A percentile compares a stretch with the other conserved stretches of the same genome.
These are phyloP conservation scores for Manduca sexta DNA, from an alignment of 1,140 invertebrate species.

Conservation along the genomic window DNA sequence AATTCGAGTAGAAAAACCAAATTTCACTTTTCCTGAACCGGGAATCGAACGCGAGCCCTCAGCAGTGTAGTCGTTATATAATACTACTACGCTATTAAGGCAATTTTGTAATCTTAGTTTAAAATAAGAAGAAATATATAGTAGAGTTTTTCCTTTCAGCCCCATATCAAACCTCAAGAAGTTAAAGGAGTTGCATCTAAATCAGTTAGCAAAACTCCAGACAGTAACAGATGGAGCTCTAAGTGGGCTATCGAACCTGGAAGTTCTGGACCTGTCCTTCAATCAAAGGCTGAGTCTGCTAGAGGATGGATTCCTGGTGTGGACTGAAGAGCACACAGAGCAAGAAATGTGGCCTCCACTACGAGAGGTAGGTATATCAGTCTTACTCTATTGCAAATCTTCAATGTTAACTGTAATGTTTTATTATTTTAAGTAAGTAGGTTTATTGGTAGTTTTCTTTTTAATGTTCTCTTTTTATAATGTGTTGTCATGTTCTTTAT, in stretches of 20 bases:
- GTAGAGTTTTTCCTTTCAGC: conserved; percentile 44
- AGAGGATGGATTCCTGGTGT: conserved; percentile 63
- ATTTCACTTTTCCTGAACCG: no score
- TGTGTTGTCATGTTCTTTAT: no score
- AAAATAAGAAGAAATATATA: no score
- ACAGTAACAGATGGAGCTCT: conserved; percentile 68
- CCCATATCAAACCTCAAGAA: conserved; percentile 72
- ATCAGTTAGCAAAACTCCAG: conserved; percentile 62
- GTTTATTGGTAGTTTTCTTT: no score
- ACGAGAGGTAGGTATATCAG: conserved; percentile 58
- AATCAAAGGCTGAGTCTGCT: conserved; percentile 74
- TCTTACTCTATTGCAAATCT: background rate
- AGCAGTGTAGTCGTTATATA: no score
- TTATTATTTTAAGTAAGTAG: no score
- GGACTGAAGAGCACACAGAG: conserved; percentile 37
- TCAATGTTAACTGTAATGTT: no score
- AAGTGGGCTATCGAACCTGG: conserved; percentile 64
- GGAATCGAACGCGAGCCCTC: no score
- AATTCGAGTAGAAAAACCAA: no score
- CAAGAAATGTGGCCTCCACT: conserved; percentile 68
- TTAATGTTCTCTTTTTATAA: no score
- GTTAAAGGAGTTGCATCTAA: conserved; percentile 74
- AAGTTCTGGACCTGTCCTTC: conserved; percentile 68
- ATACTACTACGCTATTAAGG: no score
- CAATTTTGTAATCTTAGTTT: no score